These are phyloP conservation scores for Sialia sialis DNA, from an alignment of 2,113 vertebrate species.

Conservation along the genomic window DNA sequence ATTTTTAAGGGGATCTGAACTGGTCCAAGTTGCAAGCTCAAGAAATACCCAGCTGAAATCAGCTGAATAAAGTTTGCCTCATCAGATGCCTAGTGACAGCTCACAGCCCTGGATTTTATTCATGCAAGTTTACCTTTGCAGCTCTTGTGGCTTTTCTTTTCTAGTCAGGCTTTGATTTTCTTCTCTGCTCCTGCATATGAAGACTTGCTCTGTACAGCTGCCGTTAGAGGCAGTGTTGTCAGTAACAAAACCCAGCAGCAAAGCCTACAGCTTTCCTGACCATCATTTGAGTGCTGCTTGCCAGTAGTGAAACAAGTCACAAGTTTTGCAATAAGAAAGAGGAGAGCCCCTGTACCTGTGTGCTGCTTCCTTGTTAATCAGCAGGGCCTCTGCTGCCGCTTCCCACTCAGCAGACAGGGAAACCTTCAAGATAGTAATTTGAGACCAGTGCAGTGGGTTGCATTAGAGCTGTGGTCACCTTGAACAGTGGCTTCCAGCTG, in stretches of 20 bases:
- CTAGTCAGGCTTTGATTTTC: background rate
- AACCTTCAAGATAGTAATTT: background rate
- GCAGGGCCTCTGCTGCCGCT: accelerated
- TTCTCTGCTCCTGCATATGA: background rate
- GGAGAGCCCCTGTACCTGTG: accelerated
- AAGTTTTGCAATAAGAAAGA: background rate
- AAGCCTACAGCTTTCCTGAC: background rate
- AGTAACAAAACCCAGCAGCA: background rate
- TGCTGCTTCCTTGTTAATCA: accelerated
- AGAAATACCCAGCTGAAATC: background rate
- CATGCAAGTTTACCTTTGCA: background rate
- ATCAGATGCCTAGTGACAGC: background rate
- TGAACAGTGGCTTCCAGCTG: background rate
- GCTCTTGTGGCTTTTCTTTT: background rate
- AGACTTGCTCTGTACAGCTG: accelerated
- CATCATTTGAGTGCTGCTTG: background rate
- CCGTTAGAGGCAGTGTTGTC: background rate
- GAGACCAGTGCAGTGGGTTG: background rate
- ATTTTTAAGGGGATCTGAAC: background rate
- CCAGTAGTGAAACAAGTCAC: background rate
- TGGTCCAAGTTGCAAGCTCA: background rate
- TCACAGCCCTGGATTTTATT: background rate
- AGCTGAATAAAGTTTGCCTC: background rate
- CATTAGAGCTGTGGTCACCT: background rate
- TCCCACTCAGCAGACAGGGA: accelerated